Evolutionary conservation across 1,140 invertebrate genomes (phyloP), one percentile per base, ranked within the genome.

Genomic region (Helicoverpa zea): DNA sequence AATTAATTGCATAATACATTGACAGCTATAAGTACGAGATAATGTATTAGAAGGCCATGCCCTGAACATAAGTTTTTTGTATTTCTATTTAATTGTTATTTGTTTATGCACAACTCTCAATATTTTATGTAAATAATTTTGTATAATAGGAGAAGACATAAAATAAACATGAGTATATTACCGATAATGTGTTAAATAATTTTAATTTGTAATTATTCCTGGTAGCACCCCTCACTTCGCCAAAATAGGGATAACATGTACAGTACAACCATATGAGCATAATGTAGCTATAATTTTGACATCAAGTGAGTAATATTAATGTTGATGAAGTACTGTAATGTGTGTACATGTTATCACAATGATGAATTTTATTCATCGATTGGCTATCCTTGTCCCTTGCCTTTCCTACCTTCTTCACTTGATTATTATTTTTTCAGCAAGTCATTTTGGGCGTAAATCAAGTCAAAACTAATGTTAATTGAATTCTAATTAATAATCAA

Each of bases 101-200:
- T 95, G 94, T 95, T 95, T 94, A 94, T 95, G 95, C 95, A 95
- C 95, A 95, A 95, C 95, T 95, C 94, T 95, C 94, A 92, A 95
- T 95, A 95, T 95, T 95, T 92, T 95, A 95, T 95, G 94, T 95
- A 95, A 93, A 95, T 95, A 95, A 87, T 95, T 95, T 95, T 95
- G 94, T 95, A 95, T 94, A 91, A 95, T 95, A 95, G 94, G 89
- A 94, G 88, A 92, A 94, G 91, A 91, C 91, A 89, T 95, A 94
- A 95, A 95, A 95, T 95, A 95, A 95, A 95, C 91, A 94, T 94
- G 89, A 95, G 92, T 95, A 95, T 95, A 95, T 95, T 95, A 95
- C 93, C 92, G 94, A 94, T 92, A 83, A 89, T 93, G 94, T 95
- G 94, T 95, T 92, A 93, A 92, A 94, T 95, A 94, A 92, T 95